Conservation (phyloP, 2,797 vertebrate species). For the Poecilia wingei region DNA sequence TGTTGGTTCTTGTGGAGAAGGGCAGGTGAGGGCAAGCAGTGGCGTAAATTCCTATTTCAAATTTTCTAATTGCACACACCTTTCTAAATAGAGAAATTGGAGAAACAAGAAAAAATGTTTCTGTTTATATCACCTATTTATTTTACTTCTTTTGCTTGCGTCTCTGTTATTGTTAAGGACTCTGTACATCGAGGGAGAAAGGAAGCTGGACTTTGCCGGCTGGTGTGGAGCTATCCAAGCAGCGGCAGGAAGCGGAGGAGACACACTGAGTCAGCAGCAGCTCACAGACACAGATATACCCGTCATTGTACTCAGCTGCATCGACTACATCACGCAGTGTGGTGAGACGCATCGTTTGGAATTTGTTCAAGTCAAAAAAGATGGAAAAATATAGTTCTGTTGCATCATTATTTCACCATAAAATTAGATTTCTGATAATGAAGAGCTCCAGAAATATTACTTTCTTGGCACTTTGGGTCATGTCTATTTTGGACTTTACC, state of each 20-base stretch:
- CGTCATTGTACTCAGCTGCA: conserved; percentile 90
- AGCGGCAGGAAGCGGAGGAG: conserved; percentile 87
- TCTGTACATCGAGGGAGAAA: conserved; percentile 90
- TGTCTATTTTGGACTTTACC: neutral
- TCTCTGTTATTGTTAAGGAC: conserved; percentile 77
- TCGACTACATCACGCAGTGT: conserved; percentile 91
- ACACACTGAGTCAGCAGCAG: conserved; percentile 91
- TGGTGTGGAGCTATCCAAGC: conserved; percentile 90
- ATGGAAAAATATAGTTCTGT: neutral
- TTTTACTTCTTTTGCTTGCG: neutral
- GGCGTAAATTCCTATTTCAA: neutral
- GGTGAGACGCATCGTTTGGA: conserved; percentile 76
- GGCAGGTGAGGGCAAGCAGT: conserved; percentile 85
- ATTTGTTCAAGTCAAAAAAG: neutral
- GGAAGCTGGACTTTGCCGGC: conserved; percentile 89
- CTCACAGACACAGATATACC: conserved; percentile 91
- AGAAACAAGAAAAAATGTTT: neutral
- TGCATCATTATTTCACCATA: neutral
- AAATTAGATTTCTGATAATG: neutral
- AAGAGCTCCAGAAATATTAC: neutral
- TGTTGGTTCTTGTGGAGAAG: conserved; percentile 91
- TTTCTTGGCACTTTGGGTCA: neutral
- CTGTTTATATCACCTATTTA: neutral
- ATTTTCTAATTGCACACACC: neutral
- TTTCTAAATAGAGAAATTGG: neutral